phyloP scores from a whole-genome alignment of 1,140 invertebrate species.

The Aphis gossypii region DNA sequence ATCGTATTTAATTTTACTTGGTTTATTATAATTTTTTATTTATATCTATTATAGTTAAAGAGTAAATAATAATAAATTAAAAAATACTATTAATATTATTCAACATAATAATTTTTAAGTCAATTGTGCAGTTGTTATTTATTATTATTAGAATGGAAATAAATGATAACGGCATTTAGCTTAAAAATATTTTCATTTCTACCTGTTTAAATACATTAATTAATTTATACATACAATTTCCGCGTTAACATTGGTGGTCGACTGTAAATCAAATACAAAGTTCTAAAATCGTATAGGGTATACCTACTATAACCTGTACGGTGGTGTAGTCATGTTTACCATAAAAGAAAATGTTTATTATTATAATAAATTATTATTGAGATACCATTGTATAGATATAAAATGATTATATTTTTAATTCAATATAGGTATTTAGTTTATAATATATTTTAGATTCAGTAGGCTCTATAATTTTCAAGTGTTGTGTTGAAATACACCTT shows the following conservation, averaged over 20 bases:
- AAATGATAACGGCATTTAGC: too few relatives aligned
- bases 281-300: not conserved
- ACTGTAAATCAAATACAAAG: not conserved
- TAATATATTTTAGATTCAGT: too few relatives aligned
- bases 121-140: not conserved
- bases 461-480: too few relatives aligned
- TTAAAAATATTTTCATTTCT: not conserved
- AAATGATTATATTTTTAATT: too few relatives aligned
- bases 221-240: too few relatives aligned
- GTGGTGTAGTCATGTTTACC: not conserved
- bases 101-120: not conserved
- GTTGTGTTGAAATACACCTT: too few relatives aligned
- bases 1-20: not conserved
- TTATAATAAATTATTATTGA: not conserved
- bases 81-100: not conserved
- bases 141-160: too few relatives aligned
- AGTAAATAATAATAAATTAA: not conserved
- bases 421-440: too few relatives aligned
- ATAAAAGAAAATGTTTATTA: not conserved
- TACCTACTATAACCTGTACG: not conserved
- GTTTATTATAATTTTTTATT: not conserved
- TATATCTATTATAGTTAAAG: not conserved
- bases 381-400: too few relatives aligned
- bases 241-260: not conserved
- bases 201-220: not conserved